Conservation (phyloP, 1,140 invertebrate genomes). For the Callitettix versicolor region DNA sequence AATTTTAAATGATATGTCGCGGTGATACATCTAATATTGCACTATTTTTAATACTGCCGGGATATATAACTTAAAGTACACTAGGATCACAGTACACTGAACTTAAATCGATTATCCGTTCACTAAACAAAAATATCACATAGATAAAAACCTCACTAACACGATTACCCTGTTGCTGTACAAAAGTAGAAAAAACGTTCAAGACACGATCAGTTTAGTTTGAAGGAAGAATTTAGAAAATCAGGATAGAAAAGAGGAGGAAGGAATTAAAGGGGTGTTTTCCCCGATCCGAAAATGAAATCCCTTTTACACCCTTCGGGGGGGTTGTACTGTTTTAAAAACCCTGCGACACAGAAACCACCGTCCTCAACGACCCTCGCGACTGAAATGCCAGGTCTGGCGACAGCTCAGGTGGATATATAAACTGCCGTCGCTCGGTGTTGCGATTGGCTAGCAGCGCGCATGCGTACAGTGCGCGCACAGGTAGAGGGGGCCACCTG, state of each 20-base stretch:
- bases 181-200: conserved; percentile 8
- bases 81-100: background rate
- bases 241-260: background rate
- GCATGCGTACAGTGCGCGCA: background rate
- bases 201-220: background rate
- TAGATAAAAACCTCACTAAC: background rate
- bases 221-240: conserved; percentile 1
- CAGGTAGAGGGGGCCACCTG: conserved; percentile 5
- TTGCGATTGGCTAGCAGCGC: background rate
- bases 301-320: conserved; percentile 11
- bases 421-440: conserved; percentile 3
- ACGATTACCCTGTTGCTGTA: conserved; percentile 6
- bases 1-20: background rate
- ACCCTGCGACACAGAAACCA: conserved; percentile 1
- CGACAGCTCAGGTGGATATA: conserved; percentile 2
- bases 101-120: background rate
- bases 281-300: conserved; percentile 10
- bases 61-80: background rate
- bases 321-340: background rate
- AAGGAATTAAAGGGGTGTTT: background rate
- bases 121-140: background rate
- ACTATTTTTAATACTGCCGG: background rate
- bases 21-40: background rate
- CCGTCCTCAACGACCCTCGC: background rate
- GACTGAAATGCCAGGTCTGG: conserved; percentile 5